These are phyloP conservation scores for Nasonia longicornis DNA, from an alignment of 1,140 invertebrate genomes.

Conservation along the genomic window DNA sequence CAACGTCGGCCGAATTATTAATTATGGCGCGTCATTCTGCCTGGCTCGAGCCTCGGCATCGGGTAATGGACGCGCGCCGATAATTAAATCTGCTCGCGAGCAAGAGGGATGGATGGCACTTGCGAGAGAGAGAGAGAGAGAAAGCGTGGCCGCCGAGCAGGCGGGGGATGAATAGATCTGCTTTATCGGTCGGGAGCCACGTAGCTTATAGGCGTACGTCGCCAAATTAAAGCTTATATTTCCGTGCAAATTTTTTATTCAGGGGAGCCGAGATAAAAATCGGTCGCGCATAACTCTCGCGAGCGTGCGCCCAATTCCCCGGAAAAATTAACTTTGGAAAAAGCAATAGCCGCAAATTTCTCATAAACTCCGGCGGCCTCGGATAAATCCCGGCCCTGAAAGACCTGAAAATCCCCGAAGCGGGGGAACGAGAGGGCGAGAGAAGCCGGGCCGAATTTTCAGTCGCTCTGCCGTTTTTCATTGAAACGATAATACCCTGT, in stretches of 20 bases:
- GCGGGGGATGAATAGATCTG: not conserved
- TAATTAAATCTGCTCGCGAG: constrained; percentile 37
- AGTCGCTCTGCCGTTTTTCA: constrained; percentile 26
- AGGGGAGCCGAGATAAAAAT: no score
- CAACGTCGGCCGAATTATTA: constrained; percentile 38
- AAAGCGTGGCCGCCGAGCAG: not conserved
- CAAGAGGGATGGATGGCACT: not conserved
- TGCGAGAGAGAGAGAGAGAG: not conserved
- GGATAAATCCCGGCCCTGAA: not conserved
- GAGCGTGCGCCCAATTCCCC: not conserved
- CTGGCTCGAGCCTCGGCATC: not conserved
- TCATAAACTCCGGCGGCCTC: not conserved
- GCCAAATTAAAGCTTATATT: no score
- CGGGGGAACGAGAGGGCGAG: no score
- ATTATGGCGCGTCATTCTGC: constrained; percentile 38
- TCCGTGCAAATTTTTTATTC: no score
- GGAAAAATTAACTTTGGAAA: not conserved
- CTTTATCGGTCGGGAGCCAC: not conserved
- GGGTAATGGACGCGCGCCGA: constrained; percentile 34
- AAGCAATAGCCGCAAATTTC: not conserved
- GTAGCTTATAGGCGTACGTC: no score
- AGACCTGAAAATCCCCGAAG: not conserved
- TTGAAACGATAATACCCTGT: constrained; percentile 37
- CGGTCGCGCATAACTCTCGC: not conserved
- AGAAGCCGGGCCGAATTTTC: constrained; percentile 20